Evolutionary conservation across 2,797 vertebrate genomes (phyloP), one percentile per base, ranked within the genome.

Genomic region (Borostomias antarcticus): DNA sequence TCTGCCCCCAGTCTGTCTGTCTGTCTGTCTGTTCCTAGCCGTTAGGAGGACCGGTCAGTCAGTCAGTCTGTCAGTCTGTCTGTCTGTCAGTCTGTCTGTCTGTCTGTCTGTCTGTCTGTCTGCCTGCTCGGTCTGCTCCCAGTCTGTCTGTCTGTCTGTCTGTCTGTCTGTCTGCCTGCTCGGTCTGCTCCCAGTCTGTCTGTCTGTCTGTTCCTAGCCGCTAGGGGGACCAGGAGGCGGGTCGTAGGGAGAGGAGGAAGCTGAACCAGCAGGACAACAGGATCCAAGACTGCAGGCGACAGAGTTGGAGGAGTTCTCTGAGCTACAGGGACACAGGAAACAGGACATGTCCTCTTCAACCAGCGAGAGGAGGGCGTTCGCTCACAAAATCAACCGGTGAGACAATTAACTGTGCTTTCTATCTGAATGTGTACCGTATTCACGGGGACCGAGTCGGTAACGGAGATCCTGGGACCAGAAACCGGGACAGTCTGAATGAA

Each of bases 341-440:
- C 92, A 91, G 85, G 93, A 82, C n/a, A n/a, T n/a, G n/a, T 91
- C 93, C 15, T 15, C 13, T 40, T 86, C 93, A 21, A 85, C 86
- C 43, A 91, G 89, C 69, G 95, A 96, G 59, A 91, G 95, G 88
- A 94, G 95, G 85, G 95, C 95, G 73, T 96, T 96, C 81, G 95
- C 94, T 65, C 94, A 95, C 80, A 96, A 95, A 85, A 96, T 96
- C 82, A 96, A 95, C 90, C 94, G 95, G 95, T 96, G 91, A 91
- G 86, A 51, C 47, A 17, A 29, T 2, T 17, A 15, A 4, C n/a
- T 45, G 7, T 4, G n/a, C 15, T 45, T 45, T 17, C 3, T 45
- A 2, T 13, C 11, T n/a, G n/a, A n/a, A 40, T 40, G 37, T 13
- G 37, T 40, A 15, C 37, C 37, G 13, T 15, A 40, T 11, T n/a